Evolutionary conservation across 2,113 vertebrate genomes (phyloP).

Genomic region (Anolis sagrei): DNA sequence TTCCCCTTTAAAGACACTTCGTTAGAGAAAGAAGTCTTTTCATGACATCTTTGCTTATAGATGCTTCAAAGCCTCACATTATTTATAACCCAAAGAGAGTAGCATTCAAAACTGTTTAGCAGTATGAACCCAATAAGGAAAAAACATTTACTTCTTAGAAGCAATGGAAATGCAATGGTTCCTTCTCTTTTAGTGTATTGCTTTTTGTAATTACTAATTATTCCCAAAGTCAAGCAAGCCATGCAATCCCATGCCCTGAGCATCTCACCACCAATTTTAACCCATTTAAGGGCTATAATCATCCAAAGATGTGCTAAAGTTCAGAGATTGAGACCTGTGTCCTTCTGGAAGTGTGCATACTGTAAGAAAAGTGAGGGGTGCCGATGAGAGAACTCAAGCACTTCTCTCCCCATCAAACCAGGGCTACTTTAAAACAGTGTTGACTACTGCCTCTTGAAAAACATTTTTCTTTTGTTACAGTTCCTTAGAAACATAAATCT

Average conservation of each 20-base stretch:
- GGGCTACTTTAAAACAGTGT: constrained; percentile 72
- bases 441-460: constrained; percentile 75
- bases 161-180: constrained; percentile 25
- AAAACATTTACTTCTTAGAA: constrained; percentile 51
- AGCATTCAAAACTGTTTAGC: constrained; percentile 55
- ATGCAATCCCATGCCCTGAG: constrained; percentile 52
- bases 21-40: constrained; percentile 61
- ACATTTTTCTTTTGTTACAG: constrained; percentile 81
- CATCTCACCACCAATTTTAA: constrained; percentile 65
- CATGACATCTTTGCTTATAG: constrained; percentile 59
- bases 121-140: constrained; percentile 37
- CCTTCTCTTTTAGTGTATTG: constrained; percentile 60
- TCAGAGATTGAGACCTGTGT: constrained; percentile 65
- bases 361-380: constrained; percentile 64
- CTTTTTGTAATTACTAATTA: constrained; percentile 59
- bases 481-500: constrained; percentile 88
- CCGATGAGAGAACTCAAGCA: no score
- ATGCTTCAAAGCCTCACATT: constrained; percentile 56
- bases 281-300: constrained; percentile 56
- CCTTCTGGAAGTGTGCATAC: constrained; percentile 68
- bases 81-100: constrained; percentile 59
- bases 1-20: constrained; percentile 70
- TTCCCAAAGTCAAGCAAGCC: constrained; percentile 36
- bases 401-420: constrained; percentile 32
- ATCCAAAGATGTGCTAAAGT: constrained; percentile 64